Percentiles rank a stretch among this genome's conserved stretches.
Evolutionary conservation across 2,797 vertebrate species (phyloP).

Genomic region (Micrastur ruficollis): DNA sequence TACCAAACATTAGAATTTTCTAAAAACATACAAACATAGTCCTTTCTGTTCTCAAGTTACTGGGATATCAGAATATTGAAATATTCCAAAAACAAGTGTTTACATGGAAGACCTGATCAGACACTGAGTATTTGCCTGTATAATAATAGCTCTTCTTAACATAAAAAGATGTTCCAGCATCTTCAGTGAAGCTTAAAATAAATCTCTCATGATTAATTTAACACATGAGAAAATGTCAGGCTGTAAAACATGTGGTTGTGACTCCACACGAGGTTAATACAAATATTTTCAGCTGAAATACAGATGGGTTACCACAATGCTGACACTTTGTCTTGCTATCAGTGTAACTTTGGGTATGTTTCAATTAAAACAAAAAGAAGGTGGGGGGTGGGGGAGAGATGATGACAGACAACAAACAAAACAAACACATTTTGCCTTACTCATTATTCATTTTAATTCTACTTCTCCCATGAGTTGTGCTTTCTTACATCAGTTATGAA

Average conservation of each 20-base stretch:
- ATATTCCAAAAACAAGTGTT: not conserved
- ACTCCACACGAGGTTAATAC: constrained; percentile 6
- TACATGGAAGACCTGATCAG: not conserved
- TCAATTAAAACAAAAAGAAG: not conserved
- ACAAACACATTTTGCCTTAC: not conserved
- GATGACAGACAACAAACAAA: not conserved
- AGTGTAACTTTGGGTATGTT: not conserved
- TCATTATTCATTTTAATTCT: constrained; percentile 37
- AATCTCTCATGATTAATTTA: constrained; percentile 16
- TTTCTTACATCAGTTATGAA: constrained; percentile 22
- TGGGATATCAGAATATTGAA: not conserved
- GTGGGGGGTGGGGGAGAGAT: not conserved
- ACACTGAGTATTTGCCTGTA: not conserved
- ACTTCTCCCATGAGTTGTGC: not conserved
- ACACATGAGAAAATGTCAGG: not conserved
- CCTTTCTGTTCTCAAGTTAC: not conserved
- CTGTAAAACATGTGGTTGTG: not conserved
- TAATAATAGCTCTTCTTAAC: not conserved
- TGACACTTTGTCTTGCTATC: constrained; percentile 1
- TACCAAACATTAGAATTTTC: not conserved
- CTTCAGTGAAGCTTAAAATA: constrained; percentile 8
- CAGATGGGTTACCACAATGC: constrained; percentile 3
- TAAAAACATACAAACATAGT: not conserved
- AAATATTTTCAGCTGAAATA: constrained; percentile 25
- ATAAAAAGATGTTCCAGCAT: not conserved